phyloP scores from a whole-genome alignment of 2,797 vertebrate genomes.

The Spatula versicolor region DNA sequence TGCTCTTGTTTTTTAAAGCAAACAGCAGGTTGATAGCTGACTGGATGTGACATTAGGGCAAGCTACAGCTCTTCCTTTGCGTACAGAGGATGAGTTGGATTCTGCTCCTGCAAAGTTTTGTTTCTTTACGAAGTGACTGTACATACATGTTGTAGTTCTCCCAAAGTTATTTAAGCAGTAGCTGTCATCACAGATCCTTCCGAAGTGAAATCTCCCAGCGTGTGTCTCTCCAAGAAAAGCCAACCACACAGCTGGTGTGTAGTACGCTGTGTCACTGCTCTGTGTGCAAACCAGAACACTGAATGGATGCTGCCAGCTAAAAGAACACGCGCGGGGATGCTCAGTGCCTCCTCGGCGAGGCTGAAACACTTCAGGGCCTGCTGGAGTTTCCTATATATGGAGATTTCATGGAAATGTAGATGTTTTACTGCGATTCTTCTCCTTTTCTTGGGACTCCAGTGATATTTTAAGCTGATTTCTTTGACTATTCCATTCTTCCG shows the following conservation, averaged over 20 bases:
- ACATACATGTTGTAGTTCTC: neutral
- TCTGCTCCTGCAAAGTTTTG: neutral
- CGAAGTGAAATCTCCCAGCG: neutral
- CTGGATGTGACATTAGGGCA: too few relatives aligned
- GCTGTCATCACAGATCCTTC: neutral
- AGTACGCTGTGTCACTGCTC: neutral
- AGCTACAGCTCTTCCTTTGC: neutral
- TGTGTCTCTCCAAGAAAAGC: neutral
- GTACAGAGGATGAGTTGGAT: neutral
- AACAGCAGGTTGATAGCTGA: neutral
- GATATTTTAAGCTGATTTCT: neutral
- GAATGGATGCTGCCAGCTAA: neutral
- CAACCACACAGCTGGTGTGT: neutral
- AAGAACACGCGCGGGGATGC: too few relatives aligned
- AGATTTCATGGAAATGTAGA: neutral
- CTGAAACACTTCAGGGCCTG: neutral
- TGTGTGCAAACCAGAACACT: neutral
- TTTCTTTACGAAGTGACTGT: neutral
- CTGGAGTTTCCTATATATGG: neutral
- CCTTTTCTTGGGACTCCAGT: neutral
- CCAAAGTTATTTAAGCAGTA: neutral
- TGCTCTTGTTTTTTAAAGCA: neutral
- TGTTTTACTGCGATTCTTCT: neutral
- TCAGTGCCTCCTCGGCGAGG: neutral
- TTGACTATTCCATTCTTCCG: neutral